A percentile compares a stretch with the other conserved stretches of the same genome.
Conservation (phyloP, 1,140 invertebrate species). For the Bombus superbus region DNA sequence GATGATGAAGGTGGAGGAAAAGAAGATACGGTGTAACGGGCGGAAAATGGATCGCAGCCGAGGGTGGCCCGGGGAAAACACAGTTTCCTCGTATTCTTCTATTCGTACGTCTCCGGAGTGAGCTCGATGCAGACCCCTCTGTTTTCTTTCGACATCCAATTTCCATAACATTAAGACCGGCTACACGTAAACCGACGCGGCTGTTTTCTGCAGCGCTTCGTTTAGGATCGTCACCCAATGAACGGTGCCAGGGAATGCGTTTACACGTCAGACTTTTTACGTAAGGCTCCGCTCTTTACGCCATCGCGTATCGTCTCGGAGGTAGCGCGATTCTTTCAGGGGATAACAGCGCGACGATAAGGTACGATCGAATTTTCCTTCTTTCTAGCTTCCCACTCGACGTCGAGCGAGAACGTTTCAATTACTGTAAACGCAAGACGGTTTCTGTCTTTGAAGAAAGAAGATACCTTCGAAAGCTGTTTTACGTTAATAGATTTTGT, state of each 20-base stretch:
- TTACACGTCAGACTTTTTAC: not conserved
- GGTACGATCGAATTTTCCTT: not conserved
- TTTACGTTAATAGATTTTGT: too few species aligned
- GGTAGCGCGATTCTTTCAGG: not conserved
- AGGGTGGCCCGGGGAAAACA: not conserved
- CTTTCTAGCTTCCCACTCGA: not conserved
- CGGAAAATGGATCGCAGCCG: conserved; percentile 22
- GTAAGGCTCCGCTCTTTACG: not conserved
- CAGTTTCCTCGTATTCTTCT: conserved; percentile 20
- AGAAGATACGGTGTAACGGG: conserved; percentile 29
- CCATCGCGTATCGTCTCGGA: not conserved
- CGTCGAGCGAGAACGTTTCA: too few species aligned
- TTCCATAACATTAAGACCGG: conserved; percentile 80
- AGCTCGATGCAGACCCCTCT: conserved; percentile 61
- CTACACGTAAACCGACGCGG: conserved; percentile 68
- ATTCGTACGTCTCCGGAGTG: conserved; percentile 44
- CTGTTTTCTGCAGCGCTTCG: not conserved
- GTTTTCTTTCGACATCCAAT: conserved; percentile 79
- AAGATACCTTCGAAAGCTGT: too few species aligned
- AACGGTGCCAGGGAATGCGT: conserved; percentile 29
- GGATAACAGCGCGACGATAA: not conserved
- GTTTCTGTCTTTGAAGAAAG: too few species aligned
- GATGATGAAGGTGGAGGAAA: not conserved
- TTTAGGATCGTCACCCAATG: conserved; percentile 55
- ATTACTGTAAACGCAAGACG: too few species aligned